Conservation (phyloP, 2,888 invertebrate species). For the Ennomos erosarius region DNA sequence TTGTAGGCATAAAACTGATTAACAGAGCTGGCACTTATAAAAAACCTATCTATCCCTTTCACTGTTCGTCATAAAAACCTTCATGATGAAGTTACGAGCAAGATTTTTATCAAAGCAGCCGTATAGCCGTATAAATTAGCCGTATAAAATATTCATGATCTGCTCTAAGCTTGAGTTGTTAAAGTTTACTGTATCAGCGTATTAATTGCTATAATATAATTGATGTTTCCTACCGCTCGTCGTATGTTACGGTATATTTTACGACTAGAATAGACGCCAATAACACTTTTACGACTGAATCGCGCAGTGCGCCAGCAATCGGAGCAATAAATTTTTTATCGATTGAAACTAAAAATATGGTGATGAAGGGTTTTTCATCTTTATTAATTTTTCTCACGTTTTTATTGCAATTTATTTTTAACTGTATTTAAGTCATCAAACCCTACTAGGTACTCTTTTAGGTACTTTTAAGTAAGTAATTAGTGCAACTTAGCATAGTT, state of each 20-base stretch:
- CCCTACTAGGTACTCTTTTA: too few relatives aligned
- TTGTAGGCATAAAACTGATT: too few relatives aligned
- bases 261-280: slow-evolving; percentile 48
- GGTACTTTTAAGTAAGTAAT: too few relatives aligned
- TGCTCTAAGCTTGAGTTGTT: slow-evolving; percentile 42
- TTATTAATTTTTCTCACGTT: neutral
- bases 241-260: slow-evolving; percentile 55
- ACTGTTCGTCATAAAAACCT: slow-evolving; percentile 8
- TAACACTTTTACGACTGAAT: slow-evolving; percentile 58
- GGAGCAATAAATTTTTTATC: slow-evolving; percentile 46
- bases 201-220: slow-evolving; percentile 57
- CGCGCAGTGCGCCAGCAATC: slow-evolving; percentile 44
- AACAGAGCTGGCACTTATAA: too few relatives aligned
- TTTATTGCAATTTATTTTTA: neutral
- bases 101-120: slow-evolving; percentile 26
- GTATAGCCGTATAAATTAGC: slow-evolving; percentile 19
- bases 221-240: slow-evolving; percentile 47
- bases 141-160: slow-evolving; percentile 40
- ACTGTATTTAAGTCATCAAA: too few relatives aligned
- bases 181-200: slow-evolving; percentile 49
- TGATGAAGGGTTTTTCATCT: slow-evolving; percentile 7
- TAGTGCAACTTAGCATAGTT: too few relatives aligned
- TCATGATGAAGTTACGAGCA: slow-evolving; percentile 15
- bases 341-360: slow-evolving; percentile 18
- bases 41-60: slow-evolving; percentile 4